Evolutionary conservation across 2,888 invertebrate genomes (phyloP).

Genomic region (Dorcus parallelipipedus): DNA sequence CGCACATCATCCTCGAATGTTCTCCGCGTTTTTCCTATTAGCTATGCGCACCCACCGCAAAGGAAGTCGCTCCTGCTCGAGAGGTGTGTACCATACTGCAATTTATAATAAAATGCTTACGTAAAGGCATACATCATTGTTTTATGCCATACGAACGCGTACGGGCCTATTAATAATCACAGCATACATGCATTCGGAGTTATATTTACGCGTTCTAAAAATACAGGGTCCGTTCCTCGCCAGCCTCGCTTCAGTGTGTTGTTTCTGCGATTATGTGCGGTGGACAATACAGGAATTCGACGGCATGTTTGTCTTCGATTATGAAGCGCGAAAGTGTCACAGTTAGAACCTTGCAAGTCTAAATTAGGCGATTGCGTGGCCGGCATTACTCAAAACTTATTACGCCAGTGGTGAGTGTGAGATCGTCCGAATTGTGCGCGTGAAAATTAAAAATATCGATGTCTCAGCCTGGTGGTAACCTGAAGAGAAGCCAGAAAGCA

Average conservation of each 20-base stretch:
- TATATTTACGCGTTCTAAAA: constrained; percentile 21
- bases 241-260: constrained; percentile 1
- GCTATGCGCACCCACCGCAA: neutral
- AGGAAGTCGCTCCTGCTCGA: neutral
- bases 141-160: constrained; percentile 15
- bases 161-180: constrained; percentile 14
- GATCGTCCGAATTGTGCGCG: constrained; percentile 16
- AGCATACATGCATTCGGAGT: constrained; percentile 17
- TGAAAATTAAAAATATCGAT: constrained; percentile 14
- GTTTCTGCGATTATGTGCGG: neutral
- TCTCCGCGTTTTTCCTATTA: neutral
- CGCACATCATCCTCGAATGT: neutral
- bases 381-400: constrained; percentile 34
- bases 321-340: constrained; percentile 2
- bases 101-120: constrained; percentile 7
- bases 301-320: neutral
- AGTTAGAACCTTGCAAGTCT: constrained; percentile 37
- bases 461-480: constrained; percentile 12
- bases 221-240: constrained; percentile 9
- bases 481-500: constrained; percentile 44
- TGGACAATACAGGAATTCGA: neutral
- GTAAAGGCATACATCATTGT: constrained; percentile 16
- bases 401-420: constrained; percentile 16
- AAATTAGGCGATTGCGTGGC: constrained; percentile 44
- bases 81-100: neutral